A percentile compares a stretch with the other conserved stretches of the same genome.
Evolutionary conservation across 2,113 vertebrate species (phyloP).

Genomic region (Nycticryphes semicollaris): DNA sequence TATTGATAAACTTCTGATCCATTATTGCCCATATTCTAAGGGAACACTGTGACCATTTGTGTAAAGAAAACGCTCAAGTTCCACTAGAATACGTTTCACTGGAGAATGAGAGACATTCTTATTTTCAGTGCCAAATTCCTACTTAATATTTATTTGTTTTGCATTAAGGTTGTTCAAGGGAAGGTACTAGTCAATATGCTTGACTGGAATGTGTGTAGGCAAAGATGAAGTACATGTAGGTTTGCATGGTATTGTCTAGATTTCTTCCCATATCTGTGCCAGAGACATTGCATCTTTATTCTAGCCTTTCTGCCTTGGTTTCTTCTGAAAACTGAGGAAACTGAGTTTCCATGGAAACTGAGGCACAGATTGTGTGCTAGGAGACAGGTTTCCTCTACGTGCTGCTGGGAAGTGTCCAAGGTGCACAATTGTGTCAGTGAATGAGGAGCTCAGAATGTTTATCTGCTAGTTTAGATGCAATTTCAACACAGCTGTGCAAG

Average conservation of each 20-base stretch:
- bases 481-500: constrained; percentile 46
- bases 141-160: not conserved
- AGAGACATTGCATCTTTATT: not conserved
- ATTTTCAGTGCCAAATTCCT: not conserved
- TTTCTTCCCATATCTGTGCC: not conserved
- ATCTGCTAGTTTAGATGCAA: constrained; percentile 22
- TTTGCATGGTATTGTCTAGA: not conserved
- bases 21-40: not conserved
- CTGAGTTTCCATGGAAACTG: constrained; percentile 65
- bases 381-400: constrained; percentile 13
- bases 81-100: not conserved
- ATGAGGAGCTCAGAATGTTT: constrained; percentile 32
- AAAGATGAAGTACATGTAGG: not conserved
- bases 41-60: not conserved
- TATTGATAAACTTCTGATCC: not conserved
- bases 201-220: not conserved
- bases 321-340: not conserved
- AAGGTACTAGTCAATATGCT: not conserved
- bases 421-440: constrained; percentile 17
- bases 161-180: not conserved
- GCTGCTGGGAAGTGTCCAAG: constrained; percentile 34
- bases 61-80: not conserved
- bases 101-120: not conserved
- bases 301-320: not conserved
- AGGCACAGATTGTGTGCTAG: constrained; percentile 42